phyloP scores from a whole-genome alignment of 2,888 invertebrate genomes.

The Drosophila crucigera region DNA sequence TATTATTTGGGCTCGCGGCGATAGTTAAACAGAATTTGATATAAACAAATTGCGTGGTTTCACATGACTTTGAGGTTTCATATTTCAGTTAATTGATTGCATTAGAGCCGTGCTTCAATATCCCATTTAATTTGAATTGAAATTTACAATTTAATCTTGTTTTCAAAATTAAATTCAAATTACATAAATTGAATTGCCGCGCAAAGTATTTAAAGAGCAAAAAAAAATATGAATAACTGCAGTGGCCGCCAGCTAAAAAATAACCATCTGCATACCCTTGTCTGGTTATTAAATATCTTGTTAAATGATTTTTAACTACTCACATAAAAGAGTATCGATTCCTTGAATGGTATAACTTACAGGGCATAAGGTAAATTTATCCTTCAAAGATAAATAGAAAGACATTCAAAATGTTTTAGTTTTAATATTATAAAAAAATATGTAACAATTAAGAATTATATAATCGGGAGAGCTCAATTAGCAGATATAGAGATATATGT shows the following conservation, averaged over 20 bases:
- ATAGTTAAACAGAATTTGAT: slow-evolving; percentile 71
- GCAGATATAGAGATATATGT: neutral
- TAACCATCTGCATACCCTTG: neutral
- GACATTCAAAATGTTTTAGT: neutral
- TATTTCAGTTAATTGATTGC: slow-evolving; percentile 45
- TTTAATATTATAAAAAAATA: neutral
- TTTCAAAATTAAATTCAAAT: slow-evolving; percentile 14
- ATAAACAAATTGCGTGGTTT: slow-evolving; percentile 47
- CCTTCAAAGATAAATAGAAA: neutral
- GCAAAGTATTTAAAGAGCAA: slow-evolving; percentile 8
- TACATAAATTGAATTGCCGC: slow-evolving; percentile 23
- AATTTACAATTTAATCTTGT: slow-evolving; percentile 30
- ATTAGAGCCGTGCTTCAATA: slow-evolving; percentile 16
- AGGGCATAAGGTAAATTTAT: neutral
- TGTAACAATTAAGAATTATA: neutral
- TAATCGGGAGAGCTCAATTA: neutral
- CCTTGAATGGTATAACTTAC: neutral
- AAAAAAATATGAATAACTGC: neutral
- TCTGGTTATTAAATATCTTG: neutral
- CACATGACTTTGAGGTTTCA: slow-evolving; percentile 41
- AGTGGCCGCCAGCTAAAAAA: neutral
- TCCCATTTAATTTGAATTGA: slow-evolving; percentile 24
- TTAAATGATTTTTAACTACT: neutral
- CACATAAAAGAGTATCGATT: neutral
- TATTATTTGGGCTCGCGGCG: slow-evolving; percentile 54